Evolutionary conservation across 37 sponge, comb jelly and placozoan genomes (phyloP), one percentile per base, ranked within the genome.

Genomic region (Beroe forskalii): DNA sequence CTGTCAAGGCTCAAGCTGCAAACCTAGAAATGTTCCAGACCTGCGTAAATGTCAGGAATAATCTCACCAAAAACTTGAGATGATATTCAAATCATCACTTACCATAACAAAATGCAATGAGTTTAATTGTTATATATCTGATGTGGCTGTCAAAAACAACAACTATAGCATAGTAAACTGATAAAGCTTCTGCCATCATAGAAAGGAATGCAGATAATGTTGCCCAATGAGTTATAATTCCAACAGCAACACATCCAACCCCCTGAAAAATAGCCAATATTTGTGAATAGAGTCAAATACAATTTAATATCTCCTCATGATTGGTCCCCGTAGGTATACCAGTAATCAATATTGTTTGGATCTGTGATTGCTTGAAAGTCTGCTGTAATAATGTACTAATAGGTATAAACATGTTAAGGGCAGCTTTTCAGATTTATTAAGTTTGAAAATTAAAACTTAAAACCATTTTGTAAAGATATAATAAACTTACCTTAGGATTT

Each of bases 121-220:
- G 48, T 25, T 80, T 80, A 24, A 80, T 43, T 24, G 35, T 48
- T 33, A 80, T 43, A 44, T 80, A 37, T 12, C 86, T 80, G 86
- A 80, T 38, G 22, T 80, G 86, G 8, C 38, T 44, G 55, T 80
- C 55, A 44, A 80, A 80, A 24, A 80, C 86, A 2, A 80, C 48
- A 17, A 80, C 86, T 23, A 80, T 80, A 24, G 86, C 86, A 6
- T 33, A n/a, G 28, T 80, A 80, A 28, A 80, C 86, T 28, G 86
- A 44, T 25, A 80, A 6, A 44, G 86, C 86, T 80, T 80, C 86
- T 25, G 55, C 30, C 37, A 80, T 23, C 86, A 80, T 80, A 9
- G 86, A 32, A 12, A 80, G 27, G 55, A 80, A 80, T 14, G 24
- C 37, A 43, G 55, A 35, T 0, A 80, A 37, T 25, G 86, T 80